Conservation (phyloP, 1,140 invertebrate genomes). For the Anadara kagoshimensis region DNA sequence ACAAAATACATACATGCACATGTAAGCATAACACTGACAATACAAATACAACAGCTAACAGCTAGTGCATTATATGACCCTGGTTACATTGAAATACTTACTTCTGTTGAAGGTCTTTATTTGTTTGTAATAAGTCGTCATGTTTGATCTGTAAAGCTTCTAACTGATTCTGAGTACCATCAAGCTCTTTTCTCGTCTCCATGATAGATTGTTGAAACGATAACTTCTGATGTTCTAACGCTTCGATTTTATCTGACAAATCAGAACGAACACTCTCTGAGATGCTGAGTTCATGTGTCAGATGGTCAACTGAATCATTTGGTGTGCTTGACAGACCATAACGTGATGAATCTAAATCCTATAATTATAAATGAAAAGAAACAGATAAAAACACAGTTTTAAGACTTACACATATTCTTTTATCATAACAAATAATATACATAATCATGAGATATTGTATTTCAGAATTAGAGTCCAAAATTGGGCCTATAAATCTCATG, state of each 20-base stretch:
- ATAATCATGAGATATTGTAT: too few species aligned
- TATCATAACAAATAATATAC: background rate
- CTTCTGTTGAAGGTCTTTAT: constrained; percentile 59
- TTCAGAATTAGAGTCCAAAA: too few species aligned
- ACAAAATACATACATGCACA: too few species aligned
- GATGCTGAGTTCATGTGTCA: constrained; percentile 14
- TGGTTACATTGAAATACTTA: background rate
- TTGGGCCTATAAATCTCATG: too few species aligned
- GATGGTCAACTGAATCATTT: constrained; percentile 36
- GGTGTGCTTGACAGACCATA: constrained; percentile 38
- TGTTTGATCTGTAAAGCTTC: constrained; percentile 59
- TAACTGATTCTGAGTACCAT: constrained; percentile 70
- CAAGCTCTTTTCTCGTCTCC: constrained; percentile 48
- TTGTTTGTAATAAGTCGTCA: constrained; percentile 57
- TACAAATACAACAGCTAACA: too few species aligned
- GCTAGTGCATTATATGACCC: too few species aligned
- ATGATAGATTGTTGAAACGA: constrained; percentile 48
- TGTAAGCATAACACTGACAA: too few species aligned
- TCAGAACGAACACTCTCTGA: constrained; percentile 43
- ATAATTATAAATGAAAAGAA: constrained; percentile 4
- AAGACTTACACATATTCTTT: background rate
- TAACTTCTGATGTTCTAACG: constrained; percentile 54
- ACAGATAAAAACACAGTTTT: background rate
- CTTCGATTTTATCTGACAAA: constrained; percentile 41
- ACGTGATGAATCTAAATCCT: constrained; percentile 38